Percentiles rank a stretch among this genome's conserved stretches.
These are phyloP conservation scores for Sebastes glaucus DNA, from an alignment of 2,797 vertebrate genomes.

Conservation along the genomic window DNA sequence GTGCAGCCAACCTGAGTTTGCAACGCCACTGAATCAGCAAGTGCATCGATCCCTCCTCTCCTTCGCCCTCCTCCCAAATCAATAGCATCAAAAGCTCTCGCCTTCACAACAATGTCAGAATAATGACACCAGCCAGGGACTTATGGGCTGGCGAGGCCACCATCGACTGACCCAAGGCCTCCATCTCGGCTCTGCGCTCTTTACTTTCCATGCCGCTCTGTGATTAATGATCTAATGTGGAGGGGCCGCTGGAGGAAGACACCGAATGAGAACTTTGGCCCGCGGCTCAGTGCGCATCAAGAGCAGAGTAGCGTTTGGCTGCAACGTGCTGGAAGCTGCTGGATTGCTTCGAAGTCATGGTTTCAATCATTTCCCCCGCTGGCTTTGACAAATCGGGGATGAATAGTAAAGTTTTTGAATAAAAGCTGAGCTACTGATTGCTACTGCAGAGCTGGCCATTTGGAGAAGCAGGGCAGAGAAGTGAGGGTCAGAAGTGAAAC, in stretches of 20 bases:
- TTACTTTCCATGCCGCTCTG: slow-evolving; percentile 45
- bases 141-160: slow-evolving; percentile 59
- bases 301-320: slow-evolving; percentile 14
- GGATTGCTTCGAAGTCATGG: slow-evolving; percentile 13
- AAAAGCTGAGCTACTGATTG: slow-evolving; percentile 28
- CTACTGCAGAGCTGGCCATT: neutral
- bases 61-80: slow-evolving; percentile 66
- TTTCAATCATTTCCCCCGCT: slow-evolving; percentile 29
- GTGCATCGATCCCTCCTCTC: slow-evolving; percentile 53
- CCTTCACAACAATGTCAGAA: slow-evolving; percentile 68
- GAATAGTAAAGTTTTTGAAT: slow-evolving; percentile 32
- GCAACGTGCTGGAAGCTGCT: slow-evolving; percentile 27
- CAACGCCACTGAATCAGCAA: slow-evolving; percentile 56
- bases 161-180: slow-evolving; percentile 62
- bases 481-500: neutral
- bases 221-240: slow-evolving; percentile 70
- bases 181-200: slow-evolving; percentile 30
- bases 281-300: slow-evolving; percentile 27
- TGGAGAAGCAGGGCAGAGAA: neutral
- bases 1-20: slow-evolving; percentile 33
- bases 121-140: slow-evolving; percentile 65
- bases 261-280: slow-evolving; percentile 40
- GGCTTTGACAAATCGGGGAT: slow-evolving; percentile 29
- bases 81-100: slow-evolving; percentile 74
- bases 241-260: slow-evolving; percentile 32